phyloP scores from a whole-genome alignment of 2,888 invertebrate species.

The Anthophora plumipes region DNA sequence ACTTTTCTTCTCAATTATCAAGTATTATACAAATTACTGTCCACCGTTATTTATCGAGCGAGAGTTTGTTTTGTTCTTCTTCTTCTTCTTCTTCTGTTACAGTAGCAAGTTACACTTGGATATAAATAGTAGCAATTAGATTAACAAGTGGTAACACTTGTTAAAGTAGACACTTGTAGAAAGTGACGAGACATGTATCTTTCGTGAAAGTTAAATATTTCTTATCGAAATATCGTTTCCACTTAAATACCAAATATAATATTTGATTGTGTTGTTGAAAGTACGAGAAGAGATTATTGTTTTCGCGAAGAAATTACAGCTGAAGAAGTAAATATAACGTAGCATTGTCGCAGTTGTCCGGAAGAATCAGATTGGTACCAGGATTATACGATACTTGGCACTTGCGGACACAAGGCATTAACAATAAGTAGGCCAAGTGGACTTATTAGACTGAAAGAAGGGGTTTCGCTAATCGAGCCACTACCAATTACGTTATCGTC shows the following conservation, averaged over 20 bases:
- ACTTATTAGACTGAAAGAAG: constrained; percentile 65
- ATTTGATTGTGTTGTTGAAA: not conserved
- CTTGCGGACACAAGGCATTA: constrained; percentile 67
- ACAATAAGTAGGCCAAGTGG: constrained; percentile 71
- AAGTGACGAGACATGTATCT: no score
- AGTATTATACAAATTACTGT: constrained; percentile 23
- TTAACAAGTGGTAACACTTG: not conserved
- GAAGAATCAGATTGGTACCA: constrained; percentile 56
- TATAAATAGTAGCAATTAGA: not conserved
- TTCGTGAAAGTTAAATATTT: not conserved
- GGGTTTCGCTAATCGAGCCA: constrained; percentile 64
- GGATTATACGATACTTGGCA: constrained; percentile 44
- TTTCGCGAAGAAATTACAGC: not conserved
- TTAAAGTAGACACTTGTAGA: not conserved
- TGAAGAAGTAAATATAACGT: not conserved
- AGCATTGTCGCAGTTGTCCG: constrained; percentile 22
- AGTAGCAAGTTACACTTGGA: not conserved
- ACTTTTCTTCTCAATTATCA: constrained; percentile 61
- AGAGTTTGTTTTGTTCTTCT: constrained; percentile 22
- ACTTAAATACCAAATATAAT: not conserved
- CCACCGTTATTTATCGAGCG: constrained; percentile 28
- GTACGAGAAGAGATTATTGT: not conserved
- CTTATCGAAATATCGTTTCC: no score
- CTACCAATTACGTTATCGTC: constrained; percentile 60
- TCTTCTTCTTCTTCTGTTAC: constrained; percentile 18